Evolutionary conservation across 2,797 vertebrate species (phyloP).

Genomic region (Clarias pachynema): DNA sequence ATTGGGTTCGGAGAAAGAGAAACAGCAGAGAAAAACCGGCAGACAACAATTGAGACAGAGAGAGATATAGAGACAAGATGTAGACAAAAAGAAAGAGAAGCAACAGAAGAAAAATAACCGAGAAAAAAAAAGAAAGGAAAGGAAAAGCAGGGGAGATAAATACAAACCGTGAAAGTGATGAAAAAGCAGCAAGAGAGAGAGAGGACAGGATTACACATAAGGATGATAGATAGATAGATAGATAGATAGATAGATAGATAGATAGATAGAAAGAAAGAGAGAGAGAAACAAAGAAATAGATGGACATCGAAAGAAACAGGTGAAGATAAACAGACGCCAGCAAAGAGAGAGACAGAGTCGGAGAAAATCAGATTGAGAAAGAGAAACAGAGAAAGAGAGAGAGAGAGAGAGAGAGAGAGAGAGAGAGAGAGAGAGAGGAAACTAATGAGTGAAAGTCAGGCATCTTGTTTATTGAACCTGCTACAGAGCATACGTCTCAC

Average conservation of each 20-base stretch:
- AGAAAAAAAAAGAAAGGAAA: background rate
- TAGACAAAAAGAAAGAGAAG: background rate
- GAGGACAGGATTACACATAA: too few relatives aligned
- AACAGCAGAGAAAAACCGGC: background rate
- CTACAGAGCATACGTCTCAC: background rate
- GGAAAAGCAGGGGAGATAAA: too few relatives aligned
- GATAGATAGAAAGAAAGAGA: background rate
- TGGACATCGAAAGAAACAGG: background rate
- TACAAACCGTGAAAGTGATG: background rate
- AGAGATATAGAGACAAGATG: background rate
- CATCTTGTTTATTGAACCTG: background rate
- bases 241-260: too few relatives aligned
- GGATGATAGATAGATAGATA: too few relatives aligned
- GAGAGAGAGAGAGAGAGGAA: background rate
- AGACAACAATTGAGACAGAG: background rate
- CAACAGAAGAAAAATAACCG: background rate
- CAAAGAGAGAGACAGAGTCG: background rate
- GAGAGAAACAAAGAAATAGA: background rate
- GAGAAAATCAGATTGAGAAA: background rate
- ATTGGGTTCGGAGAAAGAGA: background rate
- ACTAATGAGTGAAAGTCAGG: background rate
- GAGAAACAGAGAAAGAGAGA: background rate
- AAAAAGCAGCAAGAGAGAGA: background rate
- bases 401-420: background rate
- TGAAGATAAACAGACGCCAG: background rate